Conservation (phyloP, 64 coral and sea anemone species). For the Montipora sp. region DNA sequence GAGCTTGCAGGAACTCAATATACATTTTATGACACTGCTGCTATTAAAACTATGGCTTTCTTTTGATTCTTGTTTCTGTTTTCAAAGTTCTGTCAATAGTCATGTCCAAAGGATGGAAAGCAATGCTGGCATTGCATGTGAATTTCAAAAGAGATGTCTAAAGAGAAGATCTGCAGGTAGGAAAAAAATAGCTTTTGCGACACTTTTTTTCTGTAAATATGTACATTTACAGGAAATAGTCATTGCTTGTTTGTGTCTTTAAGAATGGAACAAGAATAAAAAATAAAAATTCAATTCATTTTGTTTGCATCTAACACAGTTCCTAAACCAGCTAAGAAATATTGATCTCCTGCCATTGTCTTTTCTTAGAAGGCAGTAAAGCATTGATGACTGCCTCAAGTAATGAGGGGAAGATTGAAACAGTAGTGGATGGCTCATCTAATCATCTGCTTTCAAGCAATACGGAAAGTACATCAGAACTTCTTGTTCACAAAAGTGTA, state of each 20-base stretch:
- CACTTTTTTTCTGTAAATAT: no score
- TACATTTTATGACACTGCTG: not conserved
- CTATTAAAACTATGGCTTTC: no score
- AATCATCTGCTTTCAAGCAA: not conserved
- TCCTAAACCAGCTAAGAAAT: not conserved
- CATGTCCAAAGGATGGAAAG: constrained; percentile 11
- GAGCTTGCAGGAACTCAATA: not conserved
- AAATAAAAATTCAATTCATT: not conserved
- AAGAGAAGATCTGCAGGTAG: constrained; percentile 70
- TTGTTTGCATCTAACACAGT: not conserved
- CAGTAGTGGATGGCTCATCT: not conserved
- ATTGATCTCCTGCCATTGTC: not conserved
- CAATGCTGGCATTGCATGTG: not conserved
- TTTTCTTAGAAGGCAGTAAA: not conserved
- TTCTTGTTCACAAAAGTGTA: not conserved
- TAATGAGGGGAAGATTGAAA: not conserved
- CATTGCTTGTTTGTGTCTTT: no score
- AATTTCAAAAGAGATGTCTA: constrained; percentile 57
- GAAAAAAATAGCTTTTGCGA: not conserved
- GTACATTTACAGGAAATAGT: no score
- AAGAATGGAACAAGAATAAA: no score
- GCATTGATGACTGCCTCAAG: not conserved
- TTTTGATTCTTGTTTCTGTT: not conserved
- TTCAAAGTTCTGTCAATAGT: constrained; percentile 44
- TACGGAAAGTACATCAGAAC: not conserved